These are phyloP conservation scores for Hyles lineata DNA, from an alignment of 2,888 invertebrate species.

Conservation along the genomic window DNA sequence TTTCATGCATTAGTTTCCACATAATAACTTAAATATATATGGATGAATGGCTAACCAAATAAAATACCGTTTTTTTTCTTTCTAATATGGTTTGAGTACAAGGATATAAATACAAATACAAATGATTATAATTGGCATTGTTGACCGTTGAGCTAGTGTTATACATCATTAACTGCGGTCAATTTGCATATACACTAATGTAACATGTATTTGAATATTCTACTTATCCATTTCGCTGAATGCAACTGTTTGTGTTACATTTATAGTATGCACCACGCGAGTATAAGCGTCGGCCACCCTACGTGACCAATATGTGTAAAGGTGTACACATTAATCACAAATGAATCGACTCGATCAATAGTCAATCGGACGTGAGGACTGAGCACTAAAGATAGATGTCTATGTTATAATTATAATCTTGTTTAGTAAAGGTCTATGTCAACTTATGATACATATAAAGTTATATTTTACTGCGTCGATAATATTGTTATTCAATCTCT, in stretches of 20 bases:
- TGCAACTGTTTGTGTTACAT: neutral
- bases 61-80: too few relatives aligned
- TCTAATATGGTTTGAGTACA: neutral
- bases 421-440: too few relatives aligned
- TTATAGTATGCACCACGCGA: slow-evolving; percentile 3
- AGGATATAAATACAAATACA: too few relatives aligned
- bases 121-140: neutral
- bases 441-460: too few relatives aligned
- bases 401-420: too few relatives aligned
- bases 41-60: too few relatives aligned
- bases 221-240: slow-evolving; percentile 7
- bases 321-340: neutral
- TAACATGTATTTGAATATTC: neutral
- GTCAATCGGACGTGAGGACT: neutral
- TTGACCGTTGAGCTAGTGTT: neutral
- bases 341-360: slow-evolving; percentile 2
- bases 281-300: neutral
- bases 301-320: neutral
- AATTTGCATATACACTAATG: neutral
- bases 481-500: too few relatives aligned
- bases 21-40: too few relatives aligned
- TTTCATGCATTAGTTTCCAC: too few relatives aligned
- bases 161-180: slow-evolving; percentile 1
- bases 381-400: neutral
- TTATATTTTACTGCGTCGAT: too few relatives aligned